phyloP scores from a whole-genome alignment of 2,113 vertebrate species.

The Aleadryas rufinucha region DNA sequence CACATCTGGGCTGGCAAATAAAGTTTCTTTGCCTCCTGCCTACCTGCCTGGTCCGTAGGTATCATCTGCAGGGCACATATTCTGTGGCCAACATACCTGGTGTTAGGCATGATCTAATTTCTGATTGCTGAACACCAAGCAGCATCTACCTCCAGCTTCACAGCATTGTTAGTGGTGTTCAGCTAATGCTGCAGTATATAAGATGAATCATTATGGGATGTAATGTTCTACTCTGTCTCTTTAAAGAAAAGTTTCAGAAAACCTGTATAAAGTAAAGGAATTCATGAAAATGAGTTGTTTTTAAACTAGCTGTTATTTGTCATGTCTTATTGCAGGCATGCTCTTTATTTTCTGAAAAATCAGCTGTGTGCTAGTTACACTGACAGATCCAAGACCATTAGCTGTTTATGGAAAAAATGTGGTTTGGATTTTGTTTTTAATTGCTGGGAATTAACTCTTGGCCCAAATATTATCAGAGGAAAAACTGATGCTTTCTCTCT shows the following conservation, averaged over 20 bases:
- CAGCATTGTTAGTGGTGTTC: background rate
- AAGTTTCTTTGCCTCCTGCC: background rate
- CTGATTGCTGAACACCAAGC: background rate
- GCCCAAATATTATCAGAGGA: background rate
- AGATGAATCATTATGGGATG: background rate
- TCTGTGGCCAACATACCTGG: too few relatives aligned
- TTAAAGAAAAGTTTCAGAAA: background rate
- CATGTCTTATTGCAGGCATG: background rate
- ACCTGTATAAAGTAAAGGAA: background rate
- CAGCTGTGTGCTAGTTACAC: background rate
- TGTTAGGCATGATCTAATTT: background rate
- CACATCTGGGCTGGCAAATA: background rate
- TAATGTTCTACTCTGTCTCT: background rate
- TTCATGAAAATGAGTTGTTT: background rate
- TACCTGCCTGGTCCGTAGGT: background rate
- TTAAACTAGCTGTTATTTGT: background rate
- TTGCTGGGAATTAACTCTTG: conserved; percentile 20
- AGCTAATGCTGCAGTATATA: background rate
- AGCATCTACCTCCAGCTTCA: background rate
- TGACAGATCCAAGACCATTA: background rate
- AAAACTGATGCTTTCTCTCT: conserved; percentile 25
- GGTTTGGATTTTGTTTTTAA: conserved; percentile 13
- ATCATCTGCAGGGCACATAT: background rate
- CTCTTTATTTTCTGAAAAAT: background rate
- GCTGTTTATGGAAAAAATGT: conserved; percentile 38